Evolutionary conservation across 1,140 invertebrate species (phyloP), one percentile per base, ranked within the genome.

Genomic region (Conus ventricosus): DNA sequence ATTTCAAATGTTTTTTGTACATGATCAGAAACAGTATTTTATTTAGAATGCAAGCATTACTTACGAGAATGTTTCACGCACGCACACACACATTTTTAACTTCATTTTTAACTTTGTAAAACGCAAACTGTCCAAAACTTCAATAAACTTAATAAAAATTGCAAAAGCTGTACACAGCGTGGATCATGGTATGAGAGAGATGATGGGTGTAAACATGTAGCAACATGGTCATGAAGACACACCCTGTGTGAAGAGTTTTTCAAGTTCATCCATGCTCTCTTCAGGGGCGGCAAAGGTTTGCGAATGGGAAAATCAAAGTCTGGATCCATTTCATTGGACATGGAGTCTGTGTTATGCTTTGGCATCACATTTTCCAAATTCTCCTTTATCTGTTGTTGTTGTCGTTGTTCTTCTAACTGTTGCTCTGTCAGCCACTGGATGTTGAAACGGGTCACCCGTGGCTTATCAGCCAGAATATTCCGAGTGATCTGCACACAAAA

Each of bases 361-460:
- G 93, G 93, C 23, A 92, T 91, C 60, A 94, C 88, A 89, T 94
- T 94, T 91, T 94, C 93, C 25, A 88, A 84, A 78, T 93, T 88
- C 67, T 91, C 88, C 53, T 53, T 53, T 55, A 80, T 78, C 88
- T 76, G 90, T 39, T 60, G 67, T 53, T 51, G 71, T n/a, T 83
- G 39, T 76, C 53, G 81, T 27, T 84, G 88, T 91, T 87, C 71
- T 25, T 57, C 25, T 11, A 55, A 51, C 15, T 63, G 55, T 25
- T 80, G 51, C 25, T 89, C 92, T 88, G 99, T 98, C 92, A 98
- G 98, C 99, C 99, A 99, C 93, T 99, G 99, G 78, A 99, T 99
- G 96, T 99, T 99, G 94, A 99, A 99, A 91, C 98, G 96, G 17
- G 99, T 99, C 0, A 99, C 98, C 93, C 99, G 96, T 7, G 98